phyloP scores from a whole-genome alignment of 2,113 vertebrate species.

The Trogon melanurus region DNA sequence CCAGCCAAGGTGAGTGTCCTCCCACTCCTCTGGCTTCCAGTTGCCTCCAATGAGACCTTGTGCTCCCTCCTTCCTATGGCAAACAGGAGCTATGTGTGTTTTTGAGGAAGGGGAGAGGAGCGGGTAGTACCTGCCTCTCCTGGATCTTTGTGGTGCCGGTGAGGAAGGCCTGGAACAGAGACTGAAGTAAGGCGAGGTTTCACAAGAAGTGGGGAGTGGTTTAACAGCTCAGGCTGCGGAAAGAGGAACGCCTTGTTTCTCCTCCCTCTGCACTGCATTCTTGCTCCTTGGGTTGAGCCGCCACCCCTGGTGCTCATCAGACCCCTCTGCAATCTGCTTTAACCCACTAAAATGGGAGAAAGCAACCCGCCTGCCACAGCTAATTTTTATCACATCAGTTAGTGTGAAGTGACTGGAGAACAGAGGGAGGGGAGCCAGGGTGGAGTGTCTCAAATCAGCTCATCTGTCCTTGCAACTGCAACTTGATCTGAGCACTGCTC shows the following conservation, averaged over 20 bases:
- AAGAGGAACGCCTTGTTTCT: conserved; percentile 13
- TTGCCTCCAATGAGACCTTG: neutral
- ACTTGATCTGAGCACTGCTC: neutral
- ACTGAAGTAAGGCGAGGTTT: neutral
- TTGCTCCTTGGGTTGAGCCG: neutral
- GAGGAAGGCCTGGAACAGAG: neutral
- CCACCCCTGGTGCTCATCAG: neutral
- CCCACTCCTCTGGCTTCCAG: neutral
- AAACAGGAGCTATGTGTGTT: neutral
- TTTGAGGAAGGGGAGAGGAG: neutral
- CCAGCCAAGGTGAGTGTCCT: conserved; percentile 77
- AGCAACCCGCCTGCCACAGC: neutral
- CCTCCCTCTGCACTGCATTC: neutral
- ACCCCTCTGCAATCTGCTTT: neutral
- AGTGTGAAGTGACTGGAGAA: neutral
- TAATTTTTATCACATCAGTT: neutral
- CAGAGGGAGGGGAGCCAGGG: neutral
- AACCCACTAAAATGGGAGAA: neutral
- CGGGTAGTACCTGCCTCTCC: neutral
- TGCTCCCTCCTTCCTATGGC: neutral
- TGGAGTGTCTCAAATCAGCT: neutral
- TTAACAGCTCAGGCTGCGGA: neutral
- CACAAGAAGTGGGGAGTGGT: neutral
- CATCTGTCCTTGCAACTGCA: neutral
- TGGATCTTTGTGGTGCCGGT: neutral